Evolutionary conservation across 2,113 vertebrate species (phyloP), one percentile per base, ranked within the genome.

Genomic region (Melanostigma gelatinosum): DNA sequence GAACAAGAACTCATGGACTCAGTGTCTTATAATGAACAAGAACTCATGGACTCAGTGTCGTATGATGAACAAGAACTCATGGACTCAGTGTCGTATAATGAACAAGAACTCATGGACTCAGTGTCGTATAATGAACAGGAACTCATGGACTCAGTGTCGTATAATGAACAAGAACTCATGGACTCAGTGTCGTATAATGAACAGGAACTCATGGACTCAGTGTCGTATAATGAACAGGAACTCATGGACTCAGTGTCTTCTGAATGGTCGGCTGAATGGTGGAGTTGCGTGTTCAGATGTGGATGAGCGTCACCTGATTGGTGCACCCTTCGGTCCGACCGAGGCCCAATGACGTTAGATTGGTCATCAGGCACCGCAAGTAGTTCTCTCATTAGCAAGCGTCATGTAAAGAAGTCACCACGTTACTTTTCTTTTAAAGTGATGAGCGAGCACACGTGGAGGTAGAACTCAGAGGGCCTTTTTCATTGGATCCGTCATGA

Each of bases 351-450:
- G 8, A 42, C 8, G 1, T 42, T 11, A 8, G 40, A 42, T 42
- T 11, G 40, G 3, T 42, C 40, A 42, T 42, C 40, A 10, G 40
- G 12, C 40, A 8, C 40, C 8, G 40, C 40, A 40, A 10, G 2
- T 40, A 10, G 40, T 10, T 40, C 40, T 40, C 8, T 40, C 40
- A 42, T 42, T 42, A 42, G 40, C 8, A 42, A 42, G 40, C 10
- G 40, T 11, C 12, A 2, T 42, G 40, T 11, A 42, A 42, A 11
- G 40, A 42, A 42, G 12, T 8, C 38, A 40, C 9, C 38, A 40
- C 38, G 38, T 40, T 2, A 42, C 40, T 82, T 52, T 64, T 76
- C 57, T 76, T 63, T 18, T 61, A 58, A 50, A 75, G 72, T 60
- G 44, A 68, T 27, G 44, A 65, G 75, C n/a, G 82, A 63, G 46